A percentile compares a stretch with the other conserved stretches of the same genome.
Evolutionary conservation across 2,888 invertebrate species (phyloP).

Genomic region (Flexamia atlantica): DNA sequence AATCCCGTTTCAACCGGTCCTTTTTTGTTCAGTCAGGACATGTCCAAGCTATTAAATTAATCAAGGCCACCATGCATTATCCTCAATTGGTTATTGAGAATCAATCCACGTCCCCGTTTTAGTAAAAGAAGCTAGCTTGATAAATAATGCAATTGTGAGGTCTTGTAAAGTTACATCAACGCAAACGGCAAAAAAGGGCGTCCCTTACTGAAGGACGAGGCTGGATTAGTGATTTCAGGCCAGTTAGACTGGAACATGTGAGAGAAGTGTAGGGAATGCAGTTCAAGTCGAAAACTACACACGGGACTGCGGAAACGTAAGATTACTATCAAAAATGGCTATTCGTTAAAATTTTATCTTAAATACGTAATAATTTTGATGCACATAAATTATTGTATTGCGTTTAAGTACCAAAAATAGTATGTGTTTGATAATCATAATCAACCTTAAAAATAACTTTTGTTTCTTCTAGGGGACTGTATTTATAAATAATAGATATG

Average conservation of each 20-base stretch:
- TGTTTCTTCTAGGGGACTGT: too few species aligned
- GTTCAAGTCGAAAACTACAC: slow-evolving; percentile 20
- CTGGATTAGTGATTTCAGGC: background rate
- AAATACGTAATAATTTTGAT: too few species aligned
- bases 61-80: background rate
- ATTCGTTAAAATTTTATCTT: too few species aligned
- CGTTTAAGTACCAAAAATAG: too few species aligned
- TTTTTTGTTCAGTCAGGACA: too few species aligned
- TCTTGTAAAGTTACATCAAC: background rate
- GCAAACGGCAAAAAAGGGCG: background rate
- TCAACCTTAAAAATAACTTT: too few species aligned
- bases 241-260: background rate
- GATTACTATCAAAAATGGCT: too few species aligned
- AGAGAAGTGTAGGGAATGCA: background rate
- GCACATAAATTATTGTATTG: too few species aligned
- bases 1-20: too few species aligned
- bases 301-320: slow-evolving; percentile 10
- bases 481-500: too few species aligned
- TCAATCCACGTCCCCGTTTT: background rate
- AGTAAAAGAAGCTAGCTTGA: background rate
- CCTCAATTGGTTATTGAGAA: background rate
- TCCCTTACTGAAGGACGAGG: background rate
- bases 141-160: background rate
- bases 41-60: background rate
- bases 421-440: too few species aligned